Base-by-base conservation (phyloP, 2,797 vertebrate species). In the Aphelocoma californica region DNA sequence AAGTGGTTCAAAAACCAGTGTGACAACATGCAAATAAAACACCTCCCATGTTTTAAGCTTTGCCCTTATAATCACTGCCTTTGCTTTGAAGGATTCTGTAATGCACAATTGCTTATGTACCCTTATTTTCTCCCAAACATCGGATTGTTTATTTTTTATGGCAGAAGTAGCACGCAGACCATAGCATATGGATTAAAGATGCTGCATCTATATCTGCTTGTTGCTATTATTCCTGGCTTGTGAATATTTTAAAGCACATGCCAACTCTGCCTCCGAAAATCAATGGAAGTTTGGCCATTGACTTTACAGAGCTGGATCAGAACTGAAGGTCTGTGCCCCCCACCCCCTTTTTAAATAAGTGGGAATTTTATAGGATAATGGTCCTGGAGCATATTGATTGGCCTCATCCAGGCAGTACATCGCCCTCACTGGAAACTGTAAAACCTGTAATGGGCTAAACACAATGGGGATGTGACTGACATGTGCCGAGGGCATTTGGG, bases 321-420 rank as follows among this genome's bases (percentile, higher is more conserved):
- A 82, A 80, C 74, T 87, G 86, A 88, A 93, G 87, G 86, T 84
- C 88, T 91, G 65, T 73, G 66, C 51, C 81, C 79, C 85, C 67
- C 78, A 90, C 56, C 26, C 92, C 67, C 80, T 96, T 91, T 90
- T 91, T 78, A 96, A 95, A 95, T 93, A 96, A 95, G 92, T 86
- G 87, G 82, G 85, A 85, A 94, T 95, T 96, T 94, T 96, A 94
- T 88, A 94, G 95, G 93, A 92, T 96, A 96, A 95, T 96, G 92
- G 94, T 95, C 74, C 67, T 94, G 72, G 75, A 91, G 80, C 3
- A 7, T 91, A 96, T 96, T 91, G 95, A 97, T 96, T 96, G 31
- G 90, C 90, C 79, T 93, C 92, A 89, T 79, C 61, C 26, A 93
- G 90, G 90, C 81, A 85, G 93, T 66, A 50, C 90, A 78, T 86